Percentiles rank a stretch among this genome's conserved stretches.
Evolutionary conservation across 2,888 invertebrate genomes (phyloP).

Genomic region (Caenorhabditis imperialis): DNA sequence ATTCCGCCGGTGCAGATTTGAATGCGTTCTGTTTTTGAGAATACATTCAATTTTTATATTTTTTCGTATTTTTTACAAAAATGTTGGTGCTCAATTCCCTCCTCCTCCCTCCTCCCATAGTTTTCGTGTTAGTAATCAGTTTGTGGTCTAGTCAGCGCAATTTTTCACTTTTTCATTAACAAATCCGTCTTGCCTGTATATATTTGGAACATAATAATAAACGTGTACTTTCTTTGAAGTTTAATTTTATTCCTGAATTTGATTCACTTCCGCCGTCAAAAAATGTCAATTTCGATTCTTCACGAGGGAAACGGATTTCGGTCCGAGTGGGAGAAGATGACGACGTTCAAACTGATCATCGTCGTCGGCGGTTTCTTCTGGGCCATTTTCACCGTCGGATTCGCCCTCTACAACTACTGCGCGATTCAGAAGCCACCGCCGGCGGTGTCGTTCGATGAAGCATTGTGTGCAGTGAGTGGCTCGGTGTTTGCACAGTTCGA

Average conservation of each 20-base stretch:
- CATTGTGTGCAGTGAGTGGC: slow-evolving; percentile 21
- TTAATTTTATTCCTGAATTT: background rate
- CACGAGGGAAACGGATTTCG: slow-evolving; percentile 30
- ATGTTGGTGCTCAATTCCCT: slow-evolving; percentile 7
- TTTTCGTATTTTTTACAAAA: slow-evolving; percentile 2
- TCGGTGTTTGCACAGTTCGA: slow-evolving; percentile 7
- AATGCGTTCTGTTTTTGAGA: background rate
- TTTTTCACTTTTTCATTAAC: slow-evolving; percentile 24
- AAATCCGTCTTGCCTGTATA: slow-evolving; percentile 43
- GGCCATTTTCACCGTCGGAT: slow-evolving; percentile 21
- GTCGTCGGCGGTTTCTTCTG: slow-evolving; percentile 26
- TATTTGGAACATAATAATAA: slow-evolving; percentile 33
- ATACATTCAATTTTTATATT: background rate
- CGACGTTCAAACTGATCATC: slow-evolving; percentile 33
- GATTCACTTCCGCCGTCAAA: background rate
- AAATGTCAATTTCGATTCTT: slow-evolving; percentile 9
- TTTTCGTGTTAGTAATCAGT: slow-evolving; percentile 11
- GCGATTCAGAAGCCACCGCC: slow-evolving; percentile 32
- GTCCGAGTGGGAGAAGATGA: slow-evolving; percentile 24
- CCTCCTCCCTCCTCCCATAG: background rate
- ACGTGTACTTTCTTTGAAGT: slow-evolving; percentile 30
- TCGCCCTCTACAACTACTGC: slow-evolving; percentile 42
- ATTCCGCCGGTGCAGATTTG: slow-evolving; percentile 9
- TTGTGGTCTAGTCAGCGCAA: slow-evolving; percentile 33
- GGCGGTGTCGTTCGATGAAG: slow-evolving; percentile 37